A percentile compares a stretch with the other conserved stretches of the same genome.
Conservation (phyloP, 1,140 invertebrate genomes). For the Sitobion miscanthi region DNA sequence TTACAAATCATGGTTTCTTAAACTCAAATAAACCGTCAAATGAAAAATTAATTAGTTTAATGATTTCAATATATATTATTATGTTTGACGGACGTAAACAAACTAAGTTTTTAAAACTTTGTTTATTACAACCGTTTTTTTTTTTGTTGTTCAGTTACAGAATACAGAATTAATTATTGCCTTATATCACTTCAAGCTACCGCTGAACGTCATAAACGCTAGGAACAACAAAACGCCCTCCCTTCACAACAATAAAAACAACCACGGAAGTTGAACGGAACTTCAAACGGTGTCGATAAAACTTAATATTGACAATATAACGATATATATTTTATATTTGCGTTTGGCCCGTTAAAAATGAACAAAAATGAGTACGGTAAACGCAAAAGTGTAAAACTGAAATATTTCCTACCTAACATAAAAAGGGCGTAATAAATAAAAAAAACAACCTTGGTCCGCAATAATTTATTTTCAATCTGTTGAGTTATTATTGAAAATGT, state of each 20-base stretch:
- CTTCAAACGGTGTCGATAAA: not conserved
- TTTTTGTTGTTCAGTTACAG: not conserved
- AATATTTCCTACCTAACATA: not conserved
- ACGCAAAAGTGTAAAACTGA: too few relatives aligned
- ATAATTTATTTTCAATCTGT: not conserved
- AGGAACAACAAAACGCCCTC: not conserved
- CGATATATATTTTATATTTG: not conserved
- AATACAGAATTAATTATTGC: not conserved
- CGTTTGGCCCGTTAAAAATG: not conserved
- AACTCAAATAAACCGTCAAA: too few relatives aligned
- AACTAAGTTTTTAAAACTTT: too few relatives aligned
- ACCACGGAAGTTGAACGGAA: not conserved
- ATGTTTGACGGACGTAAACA: too few relatives aligned
- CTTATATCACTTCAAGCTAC: not conserved
- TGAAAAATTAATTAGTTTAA: too few relatives aligned
- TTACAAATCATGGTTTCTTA: too few relatives aligned
- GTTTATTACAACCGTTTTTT: not conserved
- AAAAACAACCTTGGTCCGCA: not conserved
- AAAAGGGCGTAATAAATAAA: not conserved
- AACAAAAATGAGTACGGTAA: not conserved
- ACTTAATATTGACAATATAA: not conserved
- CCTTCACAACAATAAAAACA: not conserved
- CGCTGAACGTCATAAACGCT: not conserved
- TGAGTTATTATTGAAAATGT: too few relatives aligned
- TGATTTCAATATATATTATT: too few relatives aligned